phyloP scores from a whole-genome alignment of 2,888 invertebrate genomes.

The Scaptomyza caliginosa region DNA sequence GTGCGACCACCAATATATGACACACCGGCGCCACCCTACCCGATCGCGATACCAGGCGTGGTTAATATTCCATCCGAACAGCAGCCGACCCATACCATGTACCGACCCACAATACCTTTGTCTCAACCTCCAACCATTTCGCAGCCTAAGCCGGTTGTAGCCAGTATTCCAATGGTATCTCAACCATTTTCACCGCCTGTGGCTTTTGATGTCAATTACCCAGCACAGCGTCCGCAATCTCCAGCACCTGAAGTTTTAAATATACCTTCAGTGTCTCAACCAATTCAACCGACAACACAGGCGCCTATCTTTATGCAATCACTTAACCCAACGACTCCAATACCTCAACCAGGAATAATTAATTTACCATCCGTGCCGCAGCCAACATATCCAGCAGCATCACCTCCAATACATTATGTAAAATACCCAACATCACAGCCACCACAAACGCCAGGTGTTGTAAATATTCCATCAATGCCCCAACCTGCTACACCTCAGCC shows the following conservation, averaged over 20 bases:
- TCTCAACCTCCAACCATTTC: slow-evolving; percentile 1
- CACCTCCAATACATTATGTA: slow-evolving; percentile 20
- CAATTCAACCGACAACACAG: slow-evolving; percentile 9
- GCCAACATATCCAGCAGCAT: slow-evolving; percentile 12
- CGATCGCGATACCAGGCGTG: slow-evolving; percentile 84
- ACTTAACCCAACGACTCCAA: neutral
- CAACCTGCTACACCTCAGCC: neutral
- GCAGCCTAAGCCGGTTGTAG: slow-evolving; percentile 22
- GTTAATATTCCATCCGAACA: slow-evolving; percentile 85
- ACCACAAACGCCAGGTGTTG: slow-evolving; percentile 17
- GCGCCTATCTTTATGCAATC: slow-evolving; percentile 8
- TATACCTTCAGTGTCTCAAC: slow-evolving; percentile 23
- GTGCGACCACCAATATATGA: slow-evolving; percentile 87
- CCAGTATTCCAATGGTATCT: slow-evolving; percentile 50
- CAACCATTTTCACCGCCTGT: slow-evolving; percentile 34
- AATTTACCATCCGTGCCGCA: slow-evolving; percentile 24
- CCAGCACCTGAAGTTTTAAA: slow-evolving; percentile 43
- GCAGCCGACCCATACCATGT: slow-evolving; percentile 38
- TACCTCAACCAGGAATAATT: slow-evolving; percentile 17
- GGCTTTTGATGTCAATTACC: slow-evolving; percentile 36
- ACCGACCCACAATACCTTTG: slow-evolving; percentile 26
- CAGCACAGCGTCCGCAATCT: slow-evolving; percentile 19
- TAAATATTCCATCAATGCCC: slow-evolving; percentile 27
- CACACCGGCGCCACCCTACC: slow-evolving; percentile 87
- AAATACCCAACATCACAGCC: slow-evolving; percentile 10